Base-by-base conservation (phyloP, 2,888 invertebrate species). In the Schizaphis graminum region DNA sequence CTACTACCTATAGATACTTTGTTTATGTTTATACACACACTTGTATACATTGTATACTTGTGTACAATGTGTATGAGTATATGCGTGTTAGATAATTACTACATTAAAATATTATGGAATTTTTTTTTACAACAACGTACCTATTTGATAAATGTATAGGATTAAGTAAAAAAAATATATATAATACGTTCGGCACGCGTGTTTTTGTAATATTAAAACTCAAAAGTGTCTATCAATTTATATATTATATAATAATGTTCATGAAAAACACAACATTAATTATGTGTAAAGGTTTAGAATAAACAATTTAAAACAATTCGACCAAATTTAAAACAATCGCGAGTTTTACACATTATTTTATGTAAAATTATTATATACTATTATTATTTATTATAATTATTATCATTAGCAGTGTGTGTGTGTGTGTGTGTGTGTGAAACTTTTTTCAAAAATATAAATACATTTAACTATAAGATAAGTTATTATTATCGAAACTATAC, bases 301-400 rank as follows among this genome's bases (percentile, higher is more conserved):
- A 92, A 67, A 35, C 67, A n/a, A 49, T 89, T 67, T n/a, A 41
- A 88, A 92, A 88, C 35, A 47, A 89, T 89, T 93, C n/a, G 92
- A 93, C 88, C 92, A 93, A 93, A 67, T 53, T 53, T 89, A 89
- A 77, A 93, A 93, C 92, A 93, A 93, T 93, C 92, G 53, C 49
- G 67, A 93, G 92, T 93, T 93, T 89, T 88, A 92, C 87, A 61
- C 85, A 57, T 86, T 86, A 85, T 92, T 92, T 35, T 7, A 44
- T 93, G 88, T 93, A 93, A 93, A 77, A 88, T 49, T 93, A 93
- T 89, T 89, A 93, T 77, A 85, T 67, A 86, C 24, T 88, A 92
- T 77, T 88, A 92, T 26, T 88, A 53, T 88, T 87, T 67, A 85
- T 85, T 85, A 85, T 91, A 56, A 57, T 86, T n/a, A 84, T 47